Evolutionary conservation across 2,797 vertebrate genomes (phyloP), one percentile per base, ranked within the genome.

Genomic region (Sebastes hubbsi): DNA sequence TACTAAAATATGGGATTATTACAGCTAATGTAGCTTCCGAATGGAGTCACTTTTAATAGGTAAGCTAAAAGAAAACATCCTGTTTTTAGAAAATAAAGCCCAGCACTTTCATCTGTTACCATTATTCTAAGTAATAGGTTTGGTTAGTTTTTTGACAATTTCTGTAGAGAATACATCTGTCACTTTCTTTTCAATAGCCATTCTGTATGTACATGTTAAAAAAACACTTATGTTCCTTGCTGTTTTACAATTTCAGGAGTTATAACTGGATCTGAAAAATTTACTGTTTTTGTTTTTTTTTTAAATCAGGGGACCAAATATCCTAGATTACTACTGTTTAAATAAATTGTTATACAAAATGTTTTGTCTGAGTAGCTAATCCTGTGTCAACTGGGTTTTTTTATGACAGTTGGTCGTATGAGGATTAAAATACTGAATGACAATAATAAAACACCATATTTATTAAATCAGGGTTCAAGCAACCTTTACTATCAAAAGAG

Each of bases 301-400:
- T 82, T 64, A 82, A 82, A 88, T 49, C 82, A 64, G 36, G 72
- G 86, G 90, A 92, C 88, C 87, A 91, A 92, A 91, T 84, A 74
- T 88, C 71, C 36, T 82, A 70, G 30, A 83, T 81, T 69, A 54
- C 82, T 86, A 88, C 80, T 80, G 83, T 91, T 91, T 61, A 87
- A 90, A 93, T 92, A 92, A 95, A 95, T 84, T 89, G 83, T 89
- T 87, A 60, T 66, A 79, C 62, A 71, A 72, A 77, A 58, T 3
- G 5, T 30, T 24, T 58, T 22, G 42, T 49, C 49, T 25, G 58
- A 42, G 66, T 60, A 4, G 12, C 3, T 54, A 1, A 8, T 55
- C 5, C 1, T 77, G 9, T 58, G 22, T 52, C 16, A 4, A 5
- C 22, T 25, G 9, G 3, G 5, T 55, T 22, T 22, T 22, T 24